These are phyloP conservation scores for Amia ocellicauda DNA, from an alignment of 2,113 vertebrate genomes.

Conservation along the genomic window DNA sequence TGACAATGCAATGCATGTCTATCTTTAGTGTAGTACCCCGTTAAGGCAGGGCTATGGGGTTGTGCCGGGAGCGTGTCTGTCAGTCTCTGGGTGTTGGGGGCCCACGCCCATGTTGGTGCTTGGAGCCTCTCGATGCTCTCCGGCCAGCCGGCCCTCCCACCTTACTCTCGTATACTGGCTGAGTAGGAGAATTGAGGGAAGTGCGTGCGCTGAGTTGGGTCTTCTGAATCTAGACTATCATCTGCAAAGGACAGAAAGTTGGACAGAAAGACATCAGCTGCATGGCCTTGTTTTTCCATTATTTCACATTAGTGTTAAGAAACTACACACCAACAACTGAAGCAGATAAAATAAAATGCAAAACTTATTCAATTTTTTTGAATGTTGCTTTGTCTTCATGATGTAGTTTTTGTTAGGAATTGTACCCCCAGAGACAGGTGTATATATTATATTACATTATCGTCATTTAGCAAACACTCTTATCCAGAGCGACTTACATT, in stretches of 20 bases:
- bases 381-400: too few relatives aligned
- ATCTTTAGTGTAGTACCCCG: slow-evolving; percentile 48
- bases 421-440: too few relatives aligned
- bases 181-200: slow-evolving; percentile 96
- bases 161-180: slow-evolving; percentile 85
- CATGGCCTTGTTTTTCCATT: too few relatives aligned
- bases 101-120: background rate
- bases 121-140: background rate
- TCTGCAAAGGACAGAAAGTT: slow-evolving; percentile 61
- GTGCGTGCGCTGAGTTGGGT: slow-evolving; percentile 81
- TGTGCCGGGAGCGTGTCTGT: slow-evolving; percentile 30
- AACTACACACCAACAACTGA: too few relatives aligned
- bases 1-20: background rate
- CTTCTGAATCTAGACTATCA: slow-evolving; percentile 79
- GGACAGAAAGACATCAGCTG: background rate
- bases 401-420: too few relatives aligned
- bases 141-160: too few relatives aligned
- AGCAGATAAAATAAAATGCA: too few relatives aligned
- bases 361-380: too few relatives aligned
- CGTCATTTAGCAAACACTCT: too few relatives aligned
- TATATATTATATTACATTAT: too few relatives aligned
- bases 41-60: slow-evolving; percentile 41
- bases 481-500: too few relatives aligned
- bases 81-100: background rate
- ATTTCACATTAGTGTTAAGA: too few relatives aligned